phyloP scores from a whole-genome alignment of 1,140 invertebrate genomes.

The Drepana arcuata region DNA sequence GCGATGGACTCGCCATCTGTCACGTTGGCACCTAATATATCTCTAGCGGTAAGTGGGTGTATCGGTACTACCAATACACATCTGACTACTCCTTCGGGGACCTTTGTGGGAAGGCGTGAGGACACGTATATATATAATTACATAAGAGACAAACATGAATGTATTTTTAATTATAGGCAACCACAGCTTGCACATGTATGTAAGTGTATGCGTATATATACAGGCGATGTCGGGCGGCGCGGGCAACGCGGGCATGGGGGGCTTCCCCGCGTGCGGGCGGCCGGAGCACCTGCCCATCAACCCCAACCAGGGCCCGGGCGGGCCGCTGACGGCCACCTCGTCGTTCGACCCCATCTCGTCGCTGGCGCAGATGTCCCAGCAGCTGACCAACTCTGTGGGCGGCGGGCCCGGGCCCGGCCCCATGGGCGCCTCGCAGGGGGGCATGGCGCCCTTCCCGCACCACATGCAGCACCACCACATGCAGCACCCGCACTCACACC shows the following conservation, averaged over 20 bases:
- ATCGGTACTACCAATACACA: no score
- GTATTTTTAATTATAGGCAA: no score
- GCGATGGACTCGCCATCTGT: no score
- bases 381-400: slow-evolving; percentile 81
- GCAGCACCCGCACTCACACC: slow-evolving; percentile 58
- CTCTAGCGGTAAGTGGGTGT: no score
- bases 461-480: slow-evolving; percentile 62
- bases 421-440: slow-evolving; percentile 68
- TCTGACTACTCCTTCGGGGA: no score
- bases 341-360: slow-evolving; percentile 94
- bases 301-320: slow-evolving; percentile 75
- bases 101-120: no score
- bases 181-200: no score
- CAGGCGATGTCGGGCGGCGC: slow-evolving; percentile 56
- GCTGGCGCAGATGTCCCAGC: slow-evolving; percentile 94
- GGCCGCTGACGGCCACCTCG: slow-evolving; percentile 72
- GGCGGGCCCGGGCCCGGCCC: slow-evolving; percentile 69
- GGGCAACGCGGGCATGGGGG: slow-evolving; percentile 49
- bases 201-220: no score
- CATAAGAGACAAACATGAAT: slow-evolving; percentile 46
- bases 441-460: slow-evolving; percentile 73
- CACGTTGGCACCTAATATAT: no score
- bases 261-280: slow-evolving; percentile 61
- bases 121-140: slow-evolving; percentile 9
- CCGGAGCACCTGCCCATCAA: slow-evolving; percentile 88